Conservation (phyloP, 2,797 vertebrate genomes). For the Cirrhinus molitorella region DNA sequence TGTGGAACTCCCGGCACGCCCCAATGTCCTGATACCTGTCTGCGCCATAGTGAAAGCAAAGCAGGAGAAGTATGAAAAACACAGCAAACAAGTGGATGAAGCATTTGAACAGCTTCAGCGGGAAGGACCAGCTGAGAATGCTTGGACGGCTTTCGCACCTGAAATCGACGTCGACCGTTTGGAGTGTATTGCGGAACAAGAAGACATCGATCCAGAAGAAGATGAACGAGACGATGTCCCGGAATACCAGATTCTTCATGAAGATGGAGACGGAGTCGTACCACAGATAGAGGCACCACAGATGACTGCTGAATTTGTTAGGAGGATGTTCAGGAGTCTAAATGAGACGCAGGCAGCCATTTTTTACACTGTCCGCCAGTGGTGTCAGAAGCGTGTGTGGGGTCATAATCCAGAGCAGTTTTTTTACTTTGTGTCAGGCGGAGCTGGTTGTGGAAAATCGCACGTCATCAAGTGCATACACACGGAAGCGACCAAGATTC, state of each 20-base stretch:
- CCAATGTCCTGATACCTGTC: too few relatives aligned
- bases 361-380: conserved; percentile 19
- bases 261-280: background rate
- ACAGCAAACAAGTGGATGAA: too few relatives aligned
- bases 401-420: conserved; percentile 32
- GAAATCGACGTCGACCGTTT: background rate
- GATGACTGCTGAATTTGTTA: background rate
- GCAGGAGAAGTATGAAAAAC: too few relatives aligned
- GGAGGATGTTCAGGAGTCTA: too few relatives aligned
- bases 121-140: too few relatives aligned
- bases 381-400: conserved; percentile 32
- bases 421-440: conserved; percentile 49
- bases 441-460: conserved; percentile 47
- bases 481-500: conserved; percentile 37
- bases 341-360: conserved; percentile 5
- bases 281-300: background rate
- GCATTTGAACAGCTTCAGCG: too few relatives aligned
- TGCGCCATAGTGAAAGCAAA: too few relatives aligned
- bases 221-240: background rate
- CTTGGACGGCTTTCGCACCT: background rate
- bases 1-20: background rate
- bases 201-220: background rate
- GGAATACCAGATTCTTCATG: background rate
- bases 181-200: background rate
- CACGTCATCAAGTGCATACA: conserved; percentile 56